Conservation (phyloP, 1,140 invertebrate genomes). For the Protaetia brevitarsis region DNA sequence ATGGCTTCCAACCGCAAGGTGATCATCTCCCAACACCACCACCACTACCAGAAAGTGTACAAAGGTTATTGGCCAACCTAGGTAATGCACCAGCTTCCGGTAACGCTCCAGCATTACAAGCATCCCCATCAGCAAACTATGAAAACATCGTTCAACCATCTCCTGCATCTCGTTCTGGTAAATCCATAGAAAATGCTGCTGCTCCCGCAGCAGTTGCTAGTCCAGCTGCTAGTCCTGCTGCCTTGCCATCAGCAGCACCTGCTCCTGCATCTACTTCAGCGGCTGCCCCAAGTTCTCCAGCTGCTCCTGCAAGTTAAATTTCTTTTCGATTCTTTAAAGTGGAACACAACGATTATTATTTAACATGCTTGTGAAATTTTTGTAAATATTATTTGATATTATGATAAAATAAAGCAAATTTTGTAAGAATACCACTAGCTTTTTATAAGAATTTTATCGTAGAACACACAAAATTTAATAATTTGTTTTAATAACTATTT, state of each 20-base stretch:
- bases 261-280: neutral
- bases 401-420: constrained; percentile 3
- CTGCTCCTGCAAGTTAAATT: too few relatives aligned
- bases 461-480: too few relatives aligned
- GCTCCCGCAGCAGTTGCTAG: neutral
- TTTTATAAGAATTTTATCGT: too few relatives aligned
- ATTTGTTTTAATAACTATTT: too few relatives aligned
- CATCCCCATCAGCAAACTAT: neutral
- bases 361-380: neutral
- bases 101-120: neutral
- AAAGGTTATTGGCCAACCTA: neutral
- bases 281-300: neutral
- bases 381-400: constrained; percentile 15
- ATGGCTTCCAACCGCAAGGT: constrained; percentile 58
- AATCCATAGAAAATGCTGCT: neutral
- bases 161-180: constrained; percentile 12
- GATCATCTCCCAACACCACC: constrained; percentile 55
- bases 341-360: too few relatives aligned
- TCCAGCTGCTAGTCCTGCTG: neutral
- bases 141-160: neutral
- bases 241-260: neutral
- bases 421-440: neutral
- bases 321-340: too few relatives aligned
- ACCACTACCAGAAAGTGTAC: constrained; percentile 54
- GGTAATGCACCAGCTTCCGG: neutral